Base-by-base conservation (phyloP, 2,888 invertebrate species). In the Steinernema scapterisci region DNA sequence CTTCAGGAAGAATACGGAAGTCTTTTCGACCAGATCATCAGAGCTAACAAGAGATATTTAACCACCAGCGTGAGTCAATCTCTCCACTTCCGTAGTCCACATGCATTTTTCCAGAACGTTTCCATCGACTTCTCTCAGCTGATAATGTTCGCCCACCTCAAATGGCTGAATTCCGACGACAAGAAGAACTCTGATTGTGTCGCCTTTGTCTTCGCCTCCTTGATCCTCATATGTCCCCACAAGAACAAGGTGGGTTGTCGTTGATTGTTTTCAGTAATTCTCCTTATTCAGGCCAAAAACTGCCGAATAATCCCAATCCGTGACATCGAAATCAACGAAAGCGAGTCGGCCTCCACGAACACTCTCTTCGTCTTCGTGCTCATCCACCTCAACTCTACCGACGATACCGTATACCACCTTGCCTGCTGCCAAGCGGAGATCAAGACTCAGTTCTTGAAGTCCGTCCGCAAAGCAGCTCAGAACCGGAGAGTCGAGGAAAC, bases 1-100 rank as follows among this genome's bases (percentile, higher is more conserved):
- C 79, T 85, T 38, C 82, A 85, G 52, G 85, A 85, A 74, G 81
- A 83, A 51, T 82, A 83, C 71, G 80, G 78, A 43, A 45, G 31
- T 51, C 73, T 74, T 11, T 46, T 77, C 46, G 77, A 77, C 19
- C 52, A 31, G 9, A 44, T 75, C 44, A 21, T 75, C 23, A 76
- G 63, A 31, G 16, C 72, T 16, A 72, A 72, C 43, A 46, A 46
- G 19, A 21, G 71, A 16, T 27, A 23, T 16, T n/a, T 75, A 6
- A 70, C 38, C 13, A 23, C 52, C 25, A 44, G 46, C 52, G 75
- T 75, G 11, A n/a, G 75, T 75, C n/a, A 31, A 38, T 3, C n/a
- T 27, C 7, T 63, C n/a, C 7, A 25, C 6, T 31, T 3, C 23
- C 54, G 54, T 48, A 7, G 48, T 19, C 48, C 7, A 48, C 3